These are phyloP conservation scores for Diadophis punctatus DNA, from an alignment of 2,113 vertebrate genomes.

Conservation along the genomic window DNA sequence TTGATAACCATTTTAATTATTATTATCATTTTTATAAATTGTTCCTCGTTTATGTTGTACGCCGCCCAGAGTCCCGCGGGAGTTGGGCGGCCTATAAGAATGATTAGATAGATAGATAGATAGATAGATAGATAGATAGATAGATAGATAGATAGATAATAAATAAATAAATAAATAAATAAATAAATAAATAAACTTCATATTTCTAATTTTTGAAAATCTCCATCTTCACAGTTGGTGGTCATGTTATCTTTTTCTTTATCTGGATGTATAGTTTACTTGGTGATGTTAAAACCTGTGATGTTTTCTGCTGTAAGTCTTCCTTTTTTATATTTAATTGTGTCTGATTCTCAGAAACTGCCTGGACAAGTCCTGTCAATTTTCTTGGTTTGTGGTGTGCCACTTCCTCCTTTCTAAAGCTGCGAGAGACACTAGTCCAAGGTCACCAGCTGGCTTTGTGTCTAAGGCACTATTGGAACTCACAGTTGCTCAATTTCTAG, in stretches of 20 bases:
- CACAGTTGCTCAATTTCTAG: background rate
- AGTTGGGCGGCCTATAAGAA: too few species aligned
- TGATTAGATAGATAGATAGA: too few species aligned
- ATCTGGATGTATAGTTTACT: background rate
- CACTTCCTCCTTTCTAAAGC: background rate
- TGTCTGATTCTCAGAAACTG: background rate
- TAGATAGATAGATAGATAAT: too few species aligned
- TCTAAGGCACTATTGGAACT: background rate
- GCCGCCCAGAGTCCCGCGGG: too few species aligned
- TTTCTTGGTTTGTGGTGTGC: background rate
- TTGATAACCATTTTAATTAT: too few species aligned
- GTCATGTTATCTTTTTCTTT: background rate
- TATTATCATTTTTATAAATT: too few species aligned
- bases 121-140: too few species aligned
- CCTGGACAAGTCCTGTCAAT: background rate
- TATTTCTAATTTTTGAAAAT: background rate
- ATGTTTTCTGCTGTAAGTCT: background rate
- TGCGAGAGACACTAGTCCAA: background rate
- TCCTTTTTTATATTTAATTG: background rate
- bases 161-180: too few species aligned
- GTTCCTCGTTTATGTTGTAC: too few species aligned
- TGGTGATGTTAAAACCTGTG: background rate
- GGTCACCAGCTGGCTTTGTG: background rate
- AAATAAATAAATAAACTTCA: too few species aligned
- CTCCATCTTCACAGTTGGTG: background rate